Base-by-base conservation (phyloP, 2,888 invertebrate species). In the Rapana venosa region DNA sequence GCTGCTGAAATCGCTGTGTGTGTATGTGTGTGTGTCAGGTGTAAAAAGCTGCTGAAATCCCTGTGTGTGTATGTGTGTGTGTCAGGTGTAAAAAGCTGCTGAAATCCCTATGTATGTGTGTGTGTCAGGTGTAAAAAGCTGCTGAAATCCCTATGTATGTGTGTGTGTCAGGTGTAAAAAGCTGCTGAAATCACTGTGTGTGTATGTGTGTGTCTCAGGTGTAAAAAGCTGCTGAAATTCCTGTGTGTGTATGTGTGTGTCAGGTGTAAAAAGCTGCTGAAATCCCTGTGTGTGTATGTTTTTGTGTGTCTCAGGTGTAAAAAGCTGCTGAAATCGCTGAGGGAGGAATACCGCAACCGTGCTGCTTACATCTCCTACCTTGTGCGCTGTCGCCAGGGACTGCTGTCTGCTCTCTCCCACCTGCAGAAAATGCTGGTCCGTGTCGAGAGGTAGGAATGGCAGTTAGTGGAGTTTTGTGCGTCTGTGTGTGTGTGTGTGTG, bases 301-400 rank as follows among this genome's bases (percentile, higher is more conserved):
- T n/a, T 32, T 77, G 77, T 30, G n/a, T n/a, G 92, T 96, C 94
- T 13, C 91, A 98, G 97, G 86, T 98, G 98, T 94, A 97, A 97
- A 90, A 98, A 98, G 95, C 96, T 98, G 90, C 97, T 98, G 93
- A 97, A 97, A 92, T 97, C 97, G 77, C 96, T 98, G 92, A 97
- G 97, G 93, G 97, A 98, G 87, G 98, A 98, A 94, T 97, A 98
- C 95, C 97, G 97, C 90, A 97, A 97, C 91, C 97, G 98, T 77
- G 97, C 98, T n/a, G 97, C 97, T 81, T 98, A 98, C 95, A 97
- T 98, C 87, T 97, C 98, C 83, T 98, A 98, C 96, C 97, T 98
- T 93, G 97, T 98, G 92, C 97, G 97, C 92, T 98, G 98, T 94
- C 97, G 98, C 66, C 98, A 98, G 95, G 97, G 98, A 87, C 96